Evolutionary conservation across 2,797 vertebrate species (phyloP), one percentile per base, ranked within the genome.

Genomic region (Columba guinea): DNA sequence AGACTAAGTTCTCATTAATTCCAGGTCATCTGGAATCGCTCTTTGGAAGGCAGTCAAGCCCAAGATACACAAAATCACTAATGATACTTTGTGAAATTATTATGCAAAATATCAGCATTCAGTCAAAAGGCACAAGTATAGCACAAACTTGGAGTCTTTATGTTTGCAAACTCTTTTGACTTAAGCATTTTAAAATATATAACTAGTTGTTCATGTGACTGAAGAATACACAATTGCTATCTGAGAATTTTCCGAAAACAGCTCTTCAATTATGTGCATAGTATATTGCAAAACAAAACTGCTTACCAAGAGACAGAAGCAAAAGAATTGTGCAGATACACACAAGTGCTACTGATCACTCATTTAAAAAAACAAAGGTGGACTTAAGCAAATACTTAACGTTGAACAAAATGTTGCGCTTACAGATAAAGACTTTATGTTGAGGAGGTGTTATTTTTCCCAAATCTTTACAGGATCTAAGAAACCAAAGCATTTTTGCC

Each of bases 401-500:
- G 9, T 44, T 52, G 55, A 60, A 60, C 16, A 84, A 91, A 82
- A 91, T 8, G 2, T n/a, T 94, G 71, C 79, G 90, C 64, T 89
- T 93, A 70, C n/a, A 85, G 84, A 91, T 77, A 65, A 49, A 95
- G 74, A 77, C 46, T 94, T 90, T 60, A 73, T 67, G 26, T 41
- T 52, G 14, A 73, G 52, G 10, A 85, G 39, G 35, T 49, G 48
- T 67, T 93, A 51, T 10, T 10, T 64, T 84, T 96, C 85, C 56
- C 32, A 77, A 89, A 94, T 94, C 53, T 84, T 91, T 84, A 74
- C 35, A 77, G 52, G 76, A 95, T 91, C 81, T 93, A 90, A 96
- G 90, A 93, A 89, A 55, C 35, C 63, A 71, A 85, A 81, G 65
- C 34, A 94, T 91, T 97, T 97, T 97, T 97, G 90, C 93, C 91